Percentiles rank a stretch among this genome's conserved stretches.
Evolutionary conservation across 2,113 vertebrate genomes (phyloP).

Genomic region (Odocoileus virginianus): DNA sequence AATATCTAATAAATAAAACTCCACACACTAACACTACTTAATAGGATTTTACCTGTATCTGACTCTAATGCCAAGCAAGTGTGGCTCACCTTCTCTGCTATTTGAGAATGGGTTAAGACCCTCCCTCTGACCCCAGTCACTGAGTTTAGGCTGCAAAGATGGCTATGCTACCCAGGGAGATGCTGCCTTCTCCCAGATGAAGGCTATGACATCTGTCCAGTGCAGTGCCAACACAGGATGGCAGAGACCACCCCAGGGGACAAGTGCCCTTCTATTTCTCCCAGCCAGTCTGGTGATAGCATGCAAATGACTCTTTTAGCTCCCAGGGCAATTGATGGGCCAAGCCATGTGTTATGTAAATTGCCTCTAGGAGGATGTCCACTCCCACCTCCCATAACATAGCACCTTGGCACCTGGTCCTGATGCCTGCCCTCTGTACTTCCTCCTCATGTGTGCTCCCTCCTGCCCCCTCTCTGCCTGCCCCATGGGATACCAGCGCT

Average conservation of each 20-base stretch:
- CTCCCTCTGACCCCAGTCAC: neutral
- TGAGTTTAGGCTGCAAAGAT: neutral
- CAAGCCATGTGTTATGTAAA: neutral
- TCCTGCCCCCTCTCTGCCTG: neutral
- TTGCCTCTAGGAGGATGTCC: neutral
- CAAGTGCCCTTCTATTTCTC: constrained; percentile 51
- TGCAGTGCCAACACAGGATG: neutral
- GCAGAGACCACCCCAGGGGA: constrained; percentile 26
- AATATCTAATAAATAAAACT: neutral
- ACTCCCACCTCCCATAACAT: neutral
- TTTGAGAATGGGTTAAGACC: neutral
- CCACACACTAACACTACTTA: neutral
- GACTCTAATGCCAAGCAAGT: neutral
- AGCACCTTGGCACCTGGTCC: neutral
- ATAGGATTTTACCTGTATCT: neutral
- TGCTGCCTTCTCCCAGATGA: neutral
- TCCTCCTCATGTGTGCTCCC: neutral
- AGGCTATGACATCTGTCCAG: constrained; percentile 34
- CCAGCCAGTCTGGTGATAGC: neutral
- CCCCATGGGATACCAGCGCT: neutral
- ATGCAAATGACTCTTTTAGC: neutral
- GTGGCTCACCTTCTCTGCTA: neutral
- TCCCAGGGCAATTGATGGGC: neutral
- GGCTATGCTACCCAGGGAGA: neutral
- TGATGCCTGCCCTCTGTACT: neutral